Evolutionary conservation across 2,113 vertebrate species (phyloP).

Genomic region (Rhinogobius similis): DNA sequence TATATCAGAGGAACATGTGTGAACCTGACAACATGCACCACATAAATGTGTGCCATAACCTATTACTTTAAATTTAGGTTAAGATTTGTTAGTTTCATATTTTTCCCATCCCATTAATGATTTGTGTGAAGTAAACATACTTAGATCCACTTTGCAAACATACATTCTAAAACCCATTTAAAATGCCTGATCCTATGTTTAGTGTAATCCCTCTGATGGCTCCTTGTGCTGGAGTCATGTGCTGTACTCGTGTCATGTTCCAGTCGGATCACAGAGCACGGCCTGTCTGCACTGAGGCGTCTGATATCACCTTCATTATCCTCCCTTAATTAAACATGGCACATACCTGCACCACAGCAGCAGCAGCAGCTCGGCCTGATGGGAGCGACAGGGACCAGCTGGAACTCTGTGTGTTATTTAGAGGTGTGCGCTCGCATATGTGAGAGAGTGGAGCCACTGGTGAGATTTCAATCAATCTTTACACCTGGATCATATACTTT

Average conservation of each 20-base stretch:
- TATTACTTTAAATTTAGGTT: too few species aligned
- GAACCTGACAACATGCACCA: too few species aligned
- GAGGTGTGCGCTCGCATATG: neutral
- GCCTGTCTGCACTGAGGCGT: neutral
- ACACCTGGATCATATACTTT: too few species aligned
- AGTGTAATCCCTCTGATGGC: neutral
- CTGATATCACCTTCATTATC: conserved; percentile 45
- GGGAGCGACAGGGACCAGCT: conserved; percentile 35
- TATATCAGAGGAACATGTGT: too few species aligned
- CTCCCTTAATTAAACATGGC: conserved; percentile 52
- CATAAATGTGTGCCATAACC: too few species aligned
- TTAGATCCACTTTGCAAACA: too few species aligned
- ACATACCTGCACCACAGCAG: conserved; percentile 34
- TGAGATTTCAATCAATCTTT: conserved; percentile 48
- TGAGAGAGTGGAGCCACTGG: neutral
- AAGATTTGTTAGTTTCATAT: too few species aligned
- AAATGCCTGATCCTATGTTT: neutral
- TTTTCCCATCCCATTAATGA: too few species aligned
- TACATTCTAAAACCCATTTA: too few species aligned
- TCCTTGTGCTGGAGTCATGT: neutral
- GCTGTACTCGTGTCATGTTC: neutral
- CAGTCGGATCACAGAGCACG: neutral
- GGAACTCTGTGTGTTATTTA: neutral
- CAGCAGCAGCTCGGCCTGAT: conserved; percentile 19
- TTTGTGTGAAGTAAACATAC: too few species aligned